Base-by-base conservation (phyloP, 2,113 vertebrate species). In the Rhagologus leucostigma region DNA sequence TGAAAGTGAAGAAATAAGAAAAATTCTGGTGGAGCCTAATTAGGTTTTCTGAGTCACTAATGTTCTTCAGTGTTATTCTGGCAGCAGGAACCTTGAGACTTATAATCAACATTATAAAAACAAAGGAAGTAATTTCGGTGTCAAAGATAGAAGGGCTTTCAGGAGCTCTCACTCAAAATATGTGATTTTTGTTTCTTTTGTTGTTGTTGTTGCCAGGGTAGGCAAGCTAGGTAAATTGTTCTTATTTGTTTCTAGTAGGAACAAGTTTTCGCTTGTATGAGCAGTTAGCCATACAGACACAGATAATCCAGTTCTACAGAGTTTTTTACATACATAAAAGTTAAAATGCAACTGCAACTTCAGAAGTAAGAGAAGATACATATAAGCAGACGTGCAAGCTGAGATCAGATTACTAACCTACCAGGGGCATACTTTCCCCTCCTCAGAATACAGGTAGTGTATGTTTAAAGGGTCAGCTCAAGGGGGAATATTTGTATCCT, bases 11-110 rank as follows among this genome's bases (percentile, higher is more conserved):
- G 73, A 81, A 95, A 56, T 29, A 59, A 78, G 79, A 65, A 91
- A 65, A 90, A 26, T 33, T 57, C 90, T 71, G 52, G 30, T 75
- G 16, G 68, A 86, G 47, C 81, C 47, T 84, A 89, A 90, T 74
- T 74, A 83, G 29, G 8, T 65, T 95, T 86, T 92, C 80, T 89
- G 86, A 97, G 73, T 95, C 83, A 92, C 60, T 87, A 60, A 67
- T 44, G 86, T 86, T 89, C 39, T 74, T 67, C 71, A 52, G 60
- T 57, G 52, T 55, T 90, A 70, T 63, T 86, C 39, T 89, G 76
- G 55, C 73, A 96, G 93, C 60, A 95, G 73, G 83, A 76, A 89
- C 33, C 42, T 56, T 67, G 44, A 84, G 60, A 57, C 47, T 95
- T 69, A 74, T 11, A 89, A 59, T 89, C 73, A 29, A 26, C 35